phyloP scores from a whole-genome alignment of 2,888 invertebrate genomes.

The Andrena praecox region DNA sequence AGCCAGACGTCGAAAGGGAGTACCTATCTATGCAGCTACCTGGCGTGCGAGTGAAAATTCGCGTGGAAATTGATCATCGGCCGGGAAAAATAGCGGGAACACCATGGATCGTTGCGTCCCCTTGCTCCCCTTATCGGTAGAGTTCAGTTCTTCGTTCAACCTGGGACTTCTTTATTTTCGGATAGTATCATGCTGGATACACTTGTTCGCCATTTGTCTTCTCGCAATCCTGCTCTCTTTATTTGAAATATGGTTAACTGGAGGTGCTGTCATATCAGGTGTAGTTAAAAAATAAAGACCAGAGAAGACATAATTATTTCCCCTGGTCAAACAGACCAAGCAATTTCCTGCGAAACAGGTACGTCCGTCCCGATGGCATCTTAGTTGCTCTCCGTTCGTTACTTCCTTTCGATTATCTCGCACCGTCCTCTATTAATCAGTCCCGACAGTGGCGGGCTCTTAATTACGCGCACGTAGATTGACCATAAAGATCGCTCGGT shows the following conservation, averaged over 20 bases:
- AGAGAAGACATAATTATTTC: conserved; percentile 61
- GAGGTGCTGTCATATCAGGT: conserved; percentile 3
- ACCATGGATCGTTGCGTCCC: background rate
- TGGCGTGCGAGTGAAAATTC: conserved; percentile 21
- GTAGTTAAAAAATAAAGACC: conserved; percentile 3
- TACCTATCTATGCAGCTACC: conserved; percentile 20
- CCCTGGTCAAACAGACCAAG: conserved; percentile 61
- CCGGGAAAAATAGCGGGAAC: background rate
- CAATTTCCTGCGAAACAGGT: conserved; percentile 68
- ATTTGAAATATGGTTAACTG: background rate
- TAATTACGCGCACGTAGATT: conserved; percentile 83
- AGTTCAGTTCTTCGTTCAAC: no score
- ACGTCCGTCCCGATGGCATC: conserved; percentile 69
- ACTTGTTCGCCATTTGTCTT: background rate
- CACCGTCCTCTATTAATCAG: conserved; percentile 84
- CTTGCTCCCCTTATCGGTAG: background rate
- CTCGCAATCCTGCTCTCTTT: background rate
- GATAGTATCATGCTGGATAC: background rate
- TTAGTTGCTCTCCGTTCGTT: conserved; percentile 81
- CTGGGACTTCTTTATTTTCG: no score
- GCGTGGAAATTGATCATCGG: conserved; percentile 26
- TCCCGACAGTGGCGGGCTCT: conserved; percentile 81
- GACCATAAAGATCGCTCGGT: conserved; percentile 82
- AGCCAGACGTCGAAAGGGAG: conserved; percentile 13
- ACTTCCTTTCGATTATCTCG: conserved; percentile 84